Conservation (phyloP, 2,113 vertebrate genomes). For the Quiscalus mexicanus region DNA sequence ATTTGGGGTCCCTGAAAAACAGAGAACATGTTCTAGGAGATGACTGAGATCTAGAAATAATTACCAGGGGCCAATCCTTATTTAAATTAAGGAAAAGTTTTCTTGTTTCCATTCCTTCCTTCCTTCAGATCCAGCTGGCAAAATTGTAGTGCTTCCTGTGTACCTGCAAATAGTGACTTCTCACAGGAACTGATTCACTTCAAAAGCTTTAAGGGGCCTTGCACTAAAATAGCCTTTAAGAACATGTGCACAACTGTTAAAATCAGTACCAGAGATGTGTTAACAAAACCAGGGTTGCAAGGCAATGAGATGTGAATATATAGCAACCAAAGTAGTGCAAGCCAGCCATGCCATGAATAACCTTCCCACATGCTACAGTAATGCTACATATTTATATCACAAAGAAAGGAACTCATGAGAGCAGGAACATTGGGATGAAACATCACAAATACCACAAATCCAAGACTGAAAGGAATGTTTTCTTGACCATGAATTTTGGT, state of each 20-base stretch:
- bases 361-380: neutral
- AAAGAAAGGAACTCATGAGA: neutral
- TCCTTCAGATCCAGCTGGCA: neutral
- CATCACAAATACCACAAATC: neutral
- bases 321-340: neutral
- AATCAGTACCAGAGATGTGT: neutral
- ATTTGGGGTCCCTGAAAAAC: neutral
- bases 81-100: neutral
- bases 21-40: fast-evolving
- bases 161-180: neutral
- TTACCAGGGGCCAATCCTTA: neutral
- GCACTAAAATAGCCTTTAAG: conserved; percentile 17
- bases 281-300: conserved; percentile 1
- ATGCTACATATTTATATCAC: conserved; percentile 2
- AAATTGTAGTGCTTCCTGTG: neutral
- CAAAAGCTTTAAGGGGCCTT: conserved; percentile 21
- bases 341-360: neutral
- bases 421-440: neutral
- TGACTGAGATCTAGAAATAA: neutral
- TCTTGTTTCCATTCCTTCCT: neutral
- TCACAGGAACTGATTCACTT: conserved; percentile 14
- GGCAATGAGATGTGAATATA: neutral
- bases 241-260: neutral
- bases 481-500: neutral
- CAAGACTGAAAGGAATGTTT: neutral